Evolutionary conservation across 2,113 vertebrate genomes (phyloP).

Genomic region (Ceratotherium simum): DNA sequence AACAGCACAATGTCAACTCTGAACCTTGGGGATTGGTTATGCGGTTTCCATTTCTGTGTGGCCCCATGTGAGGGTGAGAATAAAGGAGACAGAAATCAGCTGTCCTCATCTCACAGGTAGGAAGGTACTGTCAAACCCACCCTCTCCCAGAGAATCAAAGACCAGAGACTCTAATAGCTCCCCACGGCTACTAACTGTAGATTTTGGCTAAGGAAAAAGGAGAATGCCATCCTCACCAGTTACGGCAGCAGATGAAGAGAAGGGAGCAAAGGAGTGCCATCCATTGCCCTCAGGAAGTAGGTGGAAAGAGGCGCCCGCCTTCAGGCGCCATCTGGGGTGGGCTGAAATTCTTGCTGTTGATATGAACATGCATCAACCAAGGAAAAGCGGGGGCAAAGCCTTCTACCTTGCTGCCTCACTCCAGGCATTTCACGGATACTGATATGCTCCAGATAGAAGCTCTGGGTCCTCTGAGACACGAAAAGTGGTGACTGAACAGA

Average conservation of each 20-base stretch:
- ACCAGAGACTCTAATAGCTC: not conserved
- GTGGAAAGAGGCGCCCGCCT: fast-evolving
- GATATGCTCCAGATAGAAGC: not conserved
- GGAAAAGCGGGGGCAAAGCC: not conserved
- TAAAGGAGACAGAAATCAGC: not conserved
- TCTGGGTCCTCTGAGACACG: not conserved
- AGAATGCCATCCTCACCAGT: not conserved
- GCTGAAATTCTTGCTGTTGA: not conserved
- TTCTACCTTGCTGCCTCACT: not conserved
- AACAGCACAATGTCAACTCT: not conserved
- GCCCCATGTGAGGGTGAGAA: not conserved
- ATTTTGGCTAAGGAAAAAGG: not conserved
- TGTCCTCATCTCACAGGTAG: not conserved
- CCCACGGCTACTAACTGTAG: not conserved
- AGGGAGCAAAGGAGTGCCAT: not conserved
- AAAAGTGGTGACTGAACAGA: not conserved
- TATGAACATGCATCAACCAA: not conserved
- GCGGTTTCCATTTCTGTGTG: not conserved
- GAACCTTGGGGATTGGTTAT: not conserved
- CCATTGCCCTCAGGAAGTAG: not conserved
- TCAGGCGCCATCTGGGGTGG: not conserved
- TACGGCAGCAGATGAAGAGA: not conserved
- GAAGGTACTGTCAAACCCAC: not conserved
- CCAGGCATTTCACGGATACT: not conserved
- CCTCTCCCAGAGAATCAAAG: not conserved